phyloP scores from a whole-genome alignment of 2,113 vertebrate genomes.

The Amphiprion percula region DNA sequence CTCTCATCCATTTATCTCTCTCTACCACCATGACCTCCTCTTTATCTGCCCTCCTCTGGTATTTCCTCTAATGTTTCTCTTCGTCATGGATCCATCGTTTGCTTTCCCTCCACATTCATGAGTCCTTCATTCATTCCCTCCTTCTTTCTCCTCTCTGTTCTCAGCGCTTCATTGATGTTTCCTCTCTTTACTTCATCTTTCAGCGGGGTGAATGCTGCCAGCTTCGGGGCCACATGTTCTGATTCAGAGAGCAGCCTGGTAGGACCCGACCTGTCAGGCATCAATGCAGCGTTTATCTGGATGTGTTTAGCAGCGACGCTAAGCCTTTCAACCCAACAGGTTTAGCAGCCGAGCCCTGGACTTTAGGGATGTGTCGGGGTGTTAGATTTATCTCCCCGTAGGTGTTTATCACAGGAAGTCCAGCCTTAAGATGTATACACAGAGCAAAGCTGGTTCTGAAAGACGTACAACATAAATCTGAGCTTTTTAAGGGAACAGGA shows the following conservation, averaged over 20 bases:
- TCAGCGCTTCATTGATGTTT: constrained; percentile 37
- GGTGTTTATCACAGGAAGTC: constrained; percentile 14
- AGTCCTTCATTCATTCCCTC: constrained; percentile 48
- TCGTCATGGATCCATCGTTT: constrained; percentile 25
- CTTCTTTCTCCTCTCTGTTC: constrained; percentile 17
- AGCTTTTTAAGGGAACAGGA: too few species aligned
- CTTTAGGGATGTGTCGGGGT: not conserved
- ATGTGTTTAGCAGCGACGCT: constrained; percentile 19
- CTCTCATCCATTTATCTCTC: constrained; percentile 49
- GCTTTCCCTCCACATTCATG: constrained; percentile 42
- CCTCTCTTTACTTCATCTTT: constrained; percentile 35
- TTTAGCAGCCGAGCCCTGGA: constrained; percentile 36
- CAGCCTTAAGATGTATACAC: not conserved
- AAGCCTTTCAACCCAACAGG: constrained; percentile 28
- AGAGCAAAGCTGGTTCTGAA: not conserved
- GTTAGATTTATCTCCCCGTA: constrained; percentile 19
- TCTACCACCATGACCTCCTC: constrained; percentile 44
- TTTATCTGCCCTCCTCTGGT: constrained; percentile 37
- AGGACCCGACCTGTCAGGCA: constrained; percentile 30
- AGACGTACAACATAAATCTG: too few species aligned
- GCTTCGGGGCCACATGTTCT: constrained; percentile 26
- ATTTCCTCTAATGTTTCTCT: constrained; percentile 50
- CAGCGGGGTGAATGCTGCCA: constrained; percentile 34
- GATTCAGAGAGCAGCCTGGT: constrained; percentile 34
- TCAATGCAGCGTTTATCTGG: constrained; percentile 38